Conservation (phyloP, 2,888 invertebrate species). For the Chaetogeoica ovagalla region DNA sequence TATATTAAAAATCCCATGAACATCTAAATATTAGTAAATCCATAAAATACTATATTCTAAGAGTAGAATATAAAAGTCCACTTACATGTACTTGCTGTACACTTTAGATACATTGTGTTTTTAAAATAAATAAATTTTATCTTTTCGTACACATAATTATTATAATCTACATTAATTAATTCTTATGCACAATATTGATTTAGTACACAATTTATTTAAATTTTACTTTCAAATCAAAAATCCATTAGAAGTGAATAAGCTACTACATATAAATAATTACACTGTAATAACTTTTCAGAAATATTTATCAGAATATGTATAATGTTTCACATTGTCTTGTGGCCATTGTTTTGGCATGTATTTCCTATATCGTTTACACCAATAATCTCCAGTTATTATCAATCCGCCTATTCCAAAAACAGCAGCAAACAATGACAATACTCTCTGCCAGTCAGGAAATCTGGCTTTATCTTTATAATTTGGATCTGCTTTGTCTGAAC, state of each 20-base stretch:
- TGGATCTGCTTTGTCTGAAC: slow-evolving; percentile 50
- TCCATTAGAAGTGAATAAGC: not conserved
- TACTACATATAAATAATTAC: slow-evolving; percentile 11
- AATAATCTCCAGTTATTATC: slow-evolving; percentile 16
- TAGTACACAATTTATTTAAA: not conserved
- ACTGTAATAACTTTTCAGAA: slow-evolving; percentile 14
- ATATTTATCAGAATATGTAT: slow-evolving; percentile 51
- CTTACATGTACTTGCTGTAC: no score
- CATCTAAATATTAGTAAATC: no score
- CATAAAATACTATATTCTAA: no score
- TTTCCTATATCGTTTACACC: slow-evolving; percentile 21
- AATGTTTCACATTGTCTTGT: slow-evolving; percentile 29
- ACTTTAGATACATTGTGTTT: not conserved
- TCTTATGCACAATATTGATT: not conserved
- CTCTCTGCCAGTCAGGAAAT: slow-evolving; percentile 41
- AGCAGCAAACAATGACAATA: slow-evolving; percentile 20
- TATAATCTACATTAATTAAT: not conserved
- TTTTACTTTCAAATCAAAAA: slow-evolving; percentile 1
- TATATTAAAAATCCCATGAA: no score
- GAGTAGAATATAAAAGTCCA: no score
- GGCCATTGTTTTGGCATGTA: slow-evolving; percentile 50
- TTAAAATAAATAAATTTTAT: not conserved
- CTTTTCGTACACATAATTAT: not conserved
- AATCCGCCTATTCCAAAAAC: slow-evolving; percentile 41
- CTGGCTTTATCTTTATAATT: slow-evolving; percentile 37